Evolutionary conservation across 2,888 invertebrate genomes (phyloP), one percentile per base, ranked within the genome.

Genomic region (Marasmarcha lunaedactyla): DNA sequence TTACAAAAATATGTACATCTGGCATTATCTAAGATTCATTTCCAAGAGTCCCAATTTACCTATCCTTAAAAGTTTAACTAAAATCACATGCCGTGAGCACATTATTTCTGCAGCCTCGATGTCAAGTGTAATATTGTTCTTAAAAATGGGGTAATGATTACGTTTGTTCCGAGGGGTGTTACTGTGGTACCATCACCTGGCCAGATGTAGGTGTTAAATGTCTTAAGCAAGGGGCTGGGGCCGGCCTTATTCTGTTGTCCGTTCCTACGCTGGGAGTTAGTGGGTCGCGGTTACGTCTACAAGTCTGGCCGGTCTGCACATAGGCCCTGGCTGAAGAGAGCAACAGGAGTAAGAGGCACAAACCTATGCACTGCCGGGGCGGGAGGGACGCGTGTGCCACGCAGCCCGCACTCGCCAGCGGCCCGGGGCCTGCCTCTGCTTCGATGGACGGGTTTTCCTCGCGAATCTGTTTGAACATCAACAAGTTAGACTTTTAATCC

Each of bases 301-400:
- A 30, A 7, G 30, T 2, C 3, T 30, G 4, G 6, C 9, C n/a
- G 9, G 2, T 3, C 7, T 20, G 20, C 4, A 30, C 30, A 30
- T 30, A 10, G 3, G 30, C 30, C 30, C 12, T 30, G 30, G 30
- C 20, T 7, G 20, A 20, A 20, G 20, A 20, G 6, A 78, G 53
- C 54, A 76, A 54, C 57, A 84, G 55, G 54, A 83, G 59, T 47
- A 81, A 61, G 46, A 83, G 63, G 54, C 76, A 84, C 84, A 84
- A 84, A 84, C 84, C 84, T 84, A 84, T 55, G 62, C 84, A 84
- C 49, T 59, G 65, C 53, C 71, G 73, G 2, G 72, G 63, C 9
- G 76, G 59, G 27, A 62, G 59, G n/a, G 77, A 55, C 15, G 72
- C 65, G 48, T 54, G 63, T 2, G 71, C 70, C 4, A 66, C 52